Evolutionary conservation across 2,888 invertebrate genomes (phyloP).

Genomic region (Epiblema foenella): DNA sequence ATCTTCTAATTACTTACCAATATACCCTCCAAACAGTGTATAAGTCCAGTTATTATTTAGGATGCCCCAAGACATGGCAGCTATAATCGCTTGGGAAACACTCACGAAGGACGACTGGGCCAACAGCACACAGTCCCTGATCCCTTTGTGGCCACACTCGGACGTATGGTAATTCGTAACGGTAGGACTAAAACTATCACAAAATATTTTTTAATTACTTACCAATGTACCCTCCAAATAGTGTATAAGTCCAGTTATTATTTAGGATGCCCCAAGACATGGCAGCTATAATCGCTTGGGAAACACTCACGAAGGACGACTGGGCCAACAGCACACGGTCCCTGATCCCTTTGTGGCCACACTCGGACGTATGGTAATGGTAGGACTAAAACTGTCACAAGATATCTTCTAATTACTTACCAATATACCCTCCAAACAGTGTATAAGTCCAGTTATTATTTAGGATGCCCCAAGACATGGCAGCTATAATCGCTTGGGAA

Average conservation of each 20-base stretch:
- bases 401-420: conserved; percentile 52
- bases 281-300: conserved; percentile 60
- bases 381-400: no score
- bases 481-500: conserved; percentile 60
- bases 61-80: conserved; percentile 66
- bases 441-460: conserved; percentile 64
- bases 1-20: conserved; percentile 56
- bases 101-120: conserved; percentile 65
- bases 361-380: no score
- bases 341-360: conserved; percentile 67
- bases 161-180: no score
- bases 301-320: conserved; percentile 61
- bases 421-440: conserved; percentile 62
- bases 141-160: conserved; percentile 56
- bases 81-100: conserved; percentile 58
- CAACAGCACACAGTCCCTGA: conserved; percentile 68
- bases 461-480: conserved; percentile 66
- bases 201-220: conserved; percentile 42
- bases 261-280: conserved; percentile 68
- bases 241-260: conserved; percentile 62
- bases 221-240: conserved; percentile 66
- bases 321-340: conserved; percentile 67
- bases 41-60: conserved; percentile 66
- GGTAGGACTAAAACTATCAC: no score
- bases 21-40: conserved; percentile 58